These are phyloP conservation scores for Hofmannophila pseudospretella DNA, from an alignment of 2,888 invertebrate species.

Conservation along the genomic window DNA sequence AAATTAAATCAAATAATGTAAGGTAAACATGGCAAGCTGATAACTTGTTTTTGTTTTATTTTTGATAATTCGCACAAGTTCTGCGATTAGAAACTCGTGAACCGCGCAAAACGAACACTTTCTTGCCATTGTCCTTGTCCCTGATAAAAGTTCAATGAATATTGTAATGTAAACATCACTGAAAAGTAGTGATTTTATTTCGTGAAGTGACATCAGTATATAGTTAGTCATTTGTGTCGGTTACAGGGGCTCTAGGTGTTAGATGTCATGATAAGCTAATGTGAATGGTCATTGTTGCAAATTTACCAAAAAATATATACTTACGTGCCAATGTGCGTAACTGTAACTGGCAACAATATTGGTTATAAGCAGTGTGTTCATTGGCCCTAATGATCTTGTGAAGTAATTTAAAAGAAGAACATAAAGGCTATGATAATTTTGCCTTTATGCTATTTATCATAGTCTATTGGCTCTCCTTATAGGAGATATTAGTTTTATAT, in stretches of 20 bases:
- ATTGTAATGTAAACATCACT: not conserved
- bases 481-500: no score
- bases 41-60: constrained; percentile 23
- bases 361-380: no score
- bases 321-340: no score
- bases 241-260: constrained; percentile 14
- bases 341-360: no score
- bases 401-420: no score
- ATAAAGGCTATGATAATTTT: no score
- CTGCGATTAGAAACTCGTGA: constrained; percentile 1
- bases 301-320: not conserved
- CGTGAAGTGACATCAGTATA: constrained; percentile 53
- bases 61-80: constrained; percentile 14
- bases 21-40: constrained; percentile 8
- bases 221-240: constrained; percentile 38
- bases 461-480: no score
- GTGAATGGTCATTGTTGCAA: constrained; percentile 8
- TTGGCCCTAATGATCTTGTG: no score
- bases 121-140: not conserved
- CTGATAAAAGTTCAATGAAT: constrained; percentile 1
- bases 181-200: not conserved
- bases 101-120: not conserved
- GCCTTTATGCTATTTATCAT: no score
- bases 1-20: constrained; percentile 4
- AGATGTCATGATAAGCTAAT: constrained; percentile 12